phyloP scores from a whole-genome alignment of 1,140 invertebrate genomes.

The Laupala kohalensis region DNA sequence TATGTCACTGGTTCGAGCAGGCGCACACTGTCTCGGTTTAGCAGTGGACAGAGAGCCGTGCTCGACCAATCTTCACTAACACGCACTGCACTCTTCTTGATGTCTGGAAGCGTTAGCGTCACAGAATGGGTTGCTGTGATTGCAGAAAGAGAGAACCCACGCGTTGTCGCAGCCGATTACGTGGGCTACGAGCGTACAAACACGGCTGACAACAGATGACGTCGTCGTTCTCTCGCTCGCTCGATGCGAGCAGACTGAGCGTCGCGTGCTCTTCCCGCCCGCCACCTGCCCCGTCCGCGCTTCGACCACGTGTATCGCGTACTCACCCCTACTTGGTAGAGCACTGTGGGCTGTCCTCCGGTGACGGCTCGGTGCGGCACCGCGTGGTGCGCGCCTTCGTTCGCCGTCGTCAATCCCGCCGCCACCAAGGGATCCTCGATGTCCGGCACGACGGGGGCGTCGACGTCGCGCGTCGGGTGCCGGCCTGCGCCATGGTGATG shows the following conservation, averaged over 20 bases:
- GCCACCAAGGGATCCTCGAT: too few species aligned
- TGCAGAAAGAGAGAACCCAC: too few species aligned
- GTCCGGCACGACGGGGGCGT: too few species aligned
- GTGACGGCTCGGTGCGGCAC: background rate
- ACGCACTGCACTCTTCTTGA: background rate
- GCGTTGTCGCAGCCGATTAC: background rate
- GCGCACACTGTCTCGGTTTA: too few species aligned
- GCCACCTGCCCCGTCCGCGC: background rate
- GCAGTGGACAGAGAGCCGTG: too few species aligned
- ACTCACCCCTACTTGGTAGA: conserved; percentile 11
- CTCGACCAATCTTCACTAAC: too few species aligned
- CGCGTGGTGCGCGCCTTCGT: background rate
- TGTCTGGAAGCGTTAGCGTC: too few species aligned
- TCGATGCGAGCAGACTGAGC: background rate
- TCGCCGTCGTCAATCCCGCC: background rate
- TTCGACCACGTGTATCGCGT: background rate
- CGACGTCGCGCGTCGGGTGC: background rate
- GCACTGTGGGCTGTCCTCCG: background rate
- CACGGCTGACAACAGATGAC: background rate
- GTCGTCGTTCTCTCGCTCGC: background rate
- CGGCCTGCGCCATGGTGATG: background rate
- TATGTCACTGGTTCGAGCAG: too few species aligned
- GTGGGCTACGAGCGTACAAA: background rate
- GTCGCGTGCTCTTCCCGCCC: too few species aligned
- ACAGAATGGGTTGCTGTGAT: too few species aligned